These are phyloP conservation scores for Thelaira solivaga DNA, from an alignment of 2,888 invertebrate genomes.

Conservation along the genomic window DNA sequence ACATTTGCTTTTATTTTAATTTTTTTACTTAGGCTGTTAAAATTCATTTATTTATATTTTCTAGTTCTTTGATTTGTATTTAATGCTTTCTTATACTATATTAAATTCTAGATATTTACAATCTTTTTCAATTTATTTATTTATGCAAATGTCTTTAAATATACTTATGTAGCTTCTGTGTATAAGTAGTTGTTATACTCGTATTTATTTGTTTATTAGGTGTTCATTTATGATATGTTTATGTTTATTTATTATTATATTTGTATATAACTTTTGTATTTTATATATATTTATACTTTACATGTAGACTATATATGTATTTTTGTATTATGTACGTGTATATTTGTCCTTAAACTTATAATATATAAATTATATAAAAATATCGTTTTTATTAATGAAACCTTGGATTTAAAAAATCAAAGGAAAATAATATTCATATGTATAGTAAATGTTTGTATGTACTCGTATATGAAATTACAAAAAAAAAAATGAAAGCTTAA, in stretches of 20 bases:
- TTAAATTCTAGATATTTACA: background rate
- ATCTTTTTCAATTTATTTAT: constrained; percentile 3
- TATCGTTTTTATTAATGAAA: constrained; percentile 56
- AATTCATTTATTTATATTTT: constrained; percentile 3
- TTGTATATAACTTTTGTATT: constrained; percentile 20
- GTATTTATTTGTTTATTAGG: constrained; percentile 60
- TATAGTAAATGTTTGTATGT: background rate
- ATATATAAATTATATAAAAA: constrained; percentile 36
- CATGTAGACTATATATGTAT: constrained; percentile 19
- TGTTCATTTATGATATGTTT: constrained; percentile 61
- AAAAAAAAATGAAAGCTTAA: background rate
- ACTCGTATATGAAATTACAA: background rate
- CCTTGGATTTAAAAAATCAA: constrained; percentile 55
- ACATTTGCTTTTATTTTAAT: constrained; percentile 5
- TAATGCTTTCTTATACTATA: background rate
- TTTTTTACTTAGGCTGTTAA: constrained; percentile 10
- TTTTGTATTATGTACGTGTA: constrained; percentile 13
- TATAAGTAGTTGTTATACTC: constrained; percentile 51
- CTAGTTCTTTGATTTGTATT: constrained; percentile 15
- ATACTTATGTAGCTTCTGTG: constrained; percentile 44
- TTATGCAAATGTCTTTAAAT: background rate
- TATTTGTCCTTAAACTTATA: constrained; percentile 29
- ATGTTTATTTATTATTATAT: constrained; percentile 52
- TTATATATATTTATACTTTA: background rate
- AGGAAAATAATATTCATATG: no score